phyloP scores from a whole-genome alignment of 2,888 invertebrate genomes.

The Nineta flava region DNA sequence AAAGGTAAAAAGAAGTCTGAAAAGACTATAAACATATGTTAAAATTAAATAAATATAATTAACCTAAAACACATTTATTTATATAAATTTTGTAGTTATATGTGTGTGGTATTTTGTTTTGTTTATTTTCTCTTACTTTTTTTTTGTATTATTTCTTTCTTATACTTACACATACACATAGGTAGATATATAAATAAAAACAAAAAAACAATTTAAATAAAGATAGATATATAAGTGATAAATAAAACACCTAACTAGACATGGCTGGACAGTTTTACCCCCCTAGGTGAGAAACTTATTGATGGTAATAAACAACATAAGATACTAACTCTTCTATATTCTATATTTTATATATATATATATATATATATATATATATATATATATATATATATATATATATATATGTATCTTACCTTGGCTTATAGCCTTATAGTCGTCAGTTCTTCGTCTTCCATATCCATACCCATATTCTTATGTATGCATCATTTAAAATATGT shows the following conservation, averaged over 20 bases:
- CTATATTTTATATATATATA: no score
- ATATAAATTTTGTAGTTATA: no score
- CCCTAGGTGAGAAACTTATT: conserved; percentile 5
- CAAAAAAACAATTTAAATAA: neutral
- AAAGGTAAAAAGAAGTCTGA: no score
- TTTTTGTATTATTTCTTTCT: neutral
- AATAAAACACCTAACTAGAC: conserved; percentile 7
- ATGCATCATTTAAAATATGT: no score
- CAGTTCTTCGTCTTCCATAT: no score
- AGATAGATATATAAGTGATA: neutral
- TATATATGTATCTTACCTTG: no score
- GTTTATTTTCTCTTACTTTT: neutral
- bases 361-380: no score
- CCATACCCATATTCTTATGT: no score
- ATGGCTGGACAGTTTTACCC: conserved; percentile 3
- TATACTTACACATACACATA: neutral
- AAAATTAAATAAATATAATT: neutral
- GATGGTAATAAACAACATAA: neutral
- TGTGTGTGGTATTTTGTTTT: neutral
- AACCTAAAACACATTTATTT: neutral
- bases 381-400: no score
- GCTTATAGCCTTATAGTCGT: no score
- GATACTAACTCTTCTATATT: no score
- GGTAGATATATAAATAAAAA: neutral
- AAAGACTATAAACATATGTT: neutral